Evolutionary conservation across 1,140 invertebrate genomes (phyloP), one percentile per base, ranked within the genome.

Genomic region (Cepaea nemoralis): DNA sequence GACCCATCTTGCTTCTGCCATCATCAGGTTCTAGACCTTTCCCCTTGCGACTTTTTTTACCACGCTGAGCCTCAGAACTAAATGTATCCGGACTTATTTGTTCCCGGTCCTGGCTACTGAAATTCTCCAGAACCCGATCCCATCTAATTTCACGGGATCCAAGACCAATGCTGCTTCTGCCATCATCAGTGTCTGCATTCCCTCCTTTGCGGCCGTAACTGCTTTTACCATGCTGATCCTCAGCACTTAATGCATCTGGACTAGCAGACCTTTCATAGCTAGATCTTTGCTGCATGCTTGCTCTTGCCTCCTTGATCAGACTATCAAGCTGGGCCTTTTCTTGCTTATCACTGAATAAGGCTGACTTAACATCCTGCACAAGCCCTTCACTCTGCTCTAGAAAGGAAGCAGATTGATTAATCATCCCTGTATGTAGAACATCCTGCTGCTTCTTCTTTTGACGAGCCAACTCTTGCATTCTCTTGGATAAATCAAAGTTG

Each of bases 401-500:
- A 59, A 91, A 90, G 14, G 89, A 88, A 66, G 89, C 88, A 24
- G 83, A 85, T 70, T 90, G 85, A 81, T 90, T 86, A 22, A 89
- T 88, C 33, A 82, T 83, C 33, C 85, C 66, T 39, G 50, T 80
- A 66, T 86, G 71, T 27, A 79, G 27, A 63, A 85, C 80, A 37
- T 85, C 80, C 71, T 85, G 82, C 45, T 85, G 84, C 73, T 82
- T 70, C 50, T 87, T 85, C 48, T 83, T 86, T 37, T 87, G 82
- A 67, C 86, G 85, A 69, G 88, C 88, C 48, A 89, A 82, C 85
- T 91, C 90, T 79, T 91, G 90, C 90, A 91, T 91, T 82, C 88
- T 85, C 73, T 89, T 89, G 6, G 90, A 91, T 82, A 91, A 85
- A 78, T 90, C 90, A 90, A 90, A 90, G 85, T 91, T 89, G 85